A percentile compares a stretch with the other conserved stretches of the same genome.
These are phyloP conservation scores for Muscidifurax raptorellus DNA, from an alignment of 1,140 invertebrate species.

Conservation along the genomic window DNA sequence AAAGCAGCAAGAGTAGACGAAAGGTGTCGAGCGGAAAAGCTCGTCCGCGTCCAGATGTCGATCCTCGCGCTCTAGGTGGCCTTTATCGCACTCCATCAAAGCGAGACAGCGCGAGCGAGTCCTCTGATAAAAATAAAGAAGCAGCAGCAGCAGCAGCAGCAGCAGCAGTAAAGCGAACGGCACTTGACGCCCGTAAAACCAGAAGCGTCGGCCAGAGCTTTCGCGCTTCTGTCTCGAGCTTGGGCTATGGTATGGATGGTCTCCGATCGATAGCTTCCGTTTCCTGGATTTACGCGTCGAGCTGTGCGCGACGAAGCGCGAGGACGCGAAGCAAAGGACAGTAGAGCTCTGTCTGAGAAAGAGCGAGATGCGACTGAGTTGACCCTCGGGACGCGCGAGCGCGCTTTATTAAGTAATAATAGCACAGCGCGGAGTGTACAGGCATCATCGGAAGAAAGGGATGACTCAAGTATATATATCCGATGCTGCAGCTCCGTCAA, in stretches of 20 bases:
- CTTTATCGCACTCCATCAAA: constrained; percentile 30
- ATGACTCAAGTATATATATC: not conserved
- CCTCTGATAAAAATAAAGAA: constrained; percentile 41
- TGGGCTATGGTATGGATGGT: not conserved
- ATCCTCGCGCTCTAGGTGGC: constrained; percentile 29
- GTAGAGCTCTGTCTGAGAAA: not conserved
- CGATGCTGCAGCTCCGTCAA: no score
- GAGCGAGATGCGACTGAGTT: no score
- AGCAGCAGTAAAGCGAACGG: constrained; percentile 21
- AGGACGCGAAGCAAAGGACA: not conserved
- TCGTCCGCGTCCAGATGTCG: constrained; percentile 27
- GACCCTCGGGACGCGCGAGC: no score
- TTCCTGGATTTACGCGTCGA: constrained; percentile 7
- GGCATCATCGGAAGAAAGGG: no score
- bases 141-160: constrained; percentile 11
- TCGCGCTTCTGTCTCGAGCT: not conserved
- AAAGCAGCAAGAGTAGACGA: not conserved
- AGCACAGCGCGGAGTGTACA: not conserved
- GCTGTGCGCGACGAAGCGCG: not conserved
- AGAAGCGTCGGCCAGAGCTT: constrained; percentile 7
- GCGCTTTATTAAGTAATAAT: not conserved
- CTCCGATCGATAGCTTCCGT: constrained; percentile 14
- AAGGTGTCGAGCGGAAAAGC: constrained; percentile 30
- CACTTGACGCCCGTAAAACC: constrained; percentile 41
- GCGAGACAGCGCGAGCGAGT: not conserved